Evolutionary conservation across 2,113 vertebrate species (phyloP), one percentile per base, ranked within the genome.

Genomic region (Pseudorhombus dupliciocellatus): DNA sequence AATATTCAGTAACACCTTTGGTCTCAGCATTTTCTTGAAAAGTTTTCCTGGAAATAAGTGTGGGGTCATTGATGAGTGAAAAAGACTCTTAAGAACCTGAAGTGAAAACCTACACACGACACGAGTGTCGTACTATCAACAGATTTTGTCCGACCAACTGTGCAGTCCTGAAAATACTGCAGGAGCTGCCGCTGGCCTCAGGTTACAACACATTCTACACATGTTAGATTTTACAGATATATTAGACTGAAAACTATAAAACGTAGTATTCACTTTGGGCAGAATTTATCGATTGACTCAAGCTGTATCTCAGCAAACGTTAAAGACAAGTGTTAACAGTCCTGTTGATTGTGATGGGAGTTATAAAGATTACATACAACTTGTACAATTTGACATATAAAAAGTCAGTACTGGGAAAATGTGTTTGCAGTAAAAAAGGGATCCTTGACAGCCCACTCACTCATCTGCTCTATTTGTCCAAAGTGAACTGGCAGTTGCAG

Each of bases 401-500:
- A 50, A 50, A 50, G 46, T 21, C 31, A 53, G 7, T 4, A 30
- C 44, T 66, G 44, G 61, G 20, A 12, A 65, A 56, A 16, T 16
- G 37, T 66, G 67, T 50, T 61, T 37, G 25, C 40, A 60, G 66
- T 57, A 50, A 48, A 73, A 79, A 55, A 10, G 12, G 3, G 26
- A 72, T 34, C 25, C 8, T 44, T 42, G 52, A 56, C 56, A 18
- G 16, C 21, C 20, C 21, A 10, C 7, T 6, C 28, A 54, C 44
- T 46, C 54, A 56, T 67, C n/a, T 52, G 44, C 42, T 70, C 54
- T 72, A 24, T 51, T 31, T n/a, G 40, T 72, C 28, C 71, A 83
- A 83, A 73, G 16, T 46, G 75, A 73, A 76, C 77, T 1, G 3
- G 42, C 34, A 48, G 26, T 55, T 66, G 52, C 62, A 73, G 24